Evolutionary conservation across 2,113 vertebrate genomes (phyloP).

Genomic region (Coptodon bakossiorum): DNA sequence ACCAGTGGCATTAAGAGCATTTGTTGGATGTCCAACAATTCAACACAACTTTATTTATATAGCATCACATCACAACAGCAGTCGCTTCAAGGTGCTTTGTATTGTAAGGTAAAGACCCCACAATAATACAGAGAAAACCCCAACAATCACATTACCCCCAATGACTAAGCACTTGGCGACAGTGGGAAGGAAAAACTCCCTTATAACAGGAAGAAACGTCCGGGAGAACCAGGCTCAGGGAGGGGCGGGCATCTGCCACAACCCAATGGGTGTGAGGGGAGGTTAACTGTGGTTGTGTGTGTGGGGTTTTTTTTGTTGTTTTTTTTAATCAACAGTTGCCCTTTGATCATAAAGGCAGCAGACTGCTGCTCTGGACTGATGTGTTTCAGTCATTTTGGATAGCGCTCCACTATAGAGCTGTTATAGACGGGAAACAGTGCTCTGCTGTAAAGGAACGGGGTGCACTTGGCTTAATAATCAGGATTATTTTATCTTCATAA

Average conservation of each 20-base stretch:
- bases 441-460: background rate
- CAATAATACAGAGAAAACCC: background rate
- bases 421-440: fast-evolving
- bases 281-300: background rate
- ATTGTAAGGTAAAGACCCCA: background rate
- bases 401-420: background rate
- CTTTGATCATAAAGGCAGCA: background rate
- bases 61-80: background rate
- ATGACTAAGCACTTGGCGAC: background rate
- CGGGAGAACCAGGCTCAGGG: background rate
- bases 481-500: background rate
- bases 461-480: background rate
- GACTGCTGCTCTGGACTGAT: background rate
- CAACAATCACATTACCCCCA: background rate
- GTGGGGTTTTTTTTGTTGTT: no score
- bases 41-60: background rate
- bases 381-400: background rate
- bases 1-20: background rate
- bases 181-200: background rate
- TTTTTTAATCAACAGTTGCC: fast-evolving
- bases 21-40: background rate
- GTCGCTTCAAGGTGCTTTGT: background rate
- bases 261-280: background rate
- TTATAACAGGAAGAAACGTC: background rate
- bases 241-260: fast-evolving